phyloP scores from a whole-genome alignment of 2,888 invertebrate genomes.

The Andrena trimmerana region DNA sequence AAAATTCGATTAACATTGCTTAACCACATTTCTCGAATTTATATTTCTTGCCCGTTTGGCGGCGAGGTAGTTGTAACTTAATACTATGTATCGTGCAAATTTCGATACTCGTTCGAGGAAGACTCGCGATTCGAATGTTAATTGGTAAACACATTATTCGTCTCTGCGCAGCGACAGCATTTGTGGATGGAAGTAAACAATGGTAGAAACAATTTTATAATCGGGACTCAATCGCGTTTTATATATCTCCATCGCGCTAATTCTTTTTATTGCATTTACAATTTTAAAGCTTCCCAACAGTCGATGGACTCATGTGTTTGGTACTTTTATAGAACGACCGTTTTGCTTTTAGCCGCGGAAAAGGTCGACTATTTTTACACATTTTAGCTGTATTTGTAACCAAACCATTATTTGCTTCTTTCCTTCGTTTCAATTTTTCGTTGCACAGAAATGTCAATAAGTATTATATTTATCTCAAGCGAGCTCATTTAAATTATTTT shows the following conservation, averaged over 20 bases:
- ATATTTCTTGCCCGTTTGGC: neutral
- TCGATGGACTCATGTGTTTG: neutral
- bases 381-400: neutral
- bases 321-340: constrained; percentile 15
- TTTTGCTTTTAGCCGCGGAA: neutral
- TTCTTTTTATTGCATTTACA: neutral
- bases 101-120: constrained; percentile 7
- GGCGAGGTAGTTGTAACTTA: neutral
- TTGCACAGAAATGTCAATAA: neutral
- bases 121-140: neutral
- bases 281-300: neutral
- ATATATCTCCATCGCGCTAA: neutral
- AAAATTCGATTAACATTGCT: neutral
- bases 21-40: neutral
- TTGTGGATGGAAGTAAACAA: constrained; percentile 1
- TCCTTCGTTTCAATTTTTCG: neutral
- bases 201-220: constrained; percentile 6
- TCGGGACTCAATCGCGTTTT: neutral
- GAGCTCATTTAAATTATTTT: neutral
- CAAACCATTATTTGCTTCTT: neutral
- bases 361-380: constrained; percentile 3
- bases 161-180: neutral
- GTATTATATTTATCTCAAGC: neutral
- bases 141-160: too few species aligned
- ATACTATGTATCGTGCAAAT: neutral